Conservation (phyloP, 2,888 invertebrate genomes). For the Nomada ruficornis region DNA sequence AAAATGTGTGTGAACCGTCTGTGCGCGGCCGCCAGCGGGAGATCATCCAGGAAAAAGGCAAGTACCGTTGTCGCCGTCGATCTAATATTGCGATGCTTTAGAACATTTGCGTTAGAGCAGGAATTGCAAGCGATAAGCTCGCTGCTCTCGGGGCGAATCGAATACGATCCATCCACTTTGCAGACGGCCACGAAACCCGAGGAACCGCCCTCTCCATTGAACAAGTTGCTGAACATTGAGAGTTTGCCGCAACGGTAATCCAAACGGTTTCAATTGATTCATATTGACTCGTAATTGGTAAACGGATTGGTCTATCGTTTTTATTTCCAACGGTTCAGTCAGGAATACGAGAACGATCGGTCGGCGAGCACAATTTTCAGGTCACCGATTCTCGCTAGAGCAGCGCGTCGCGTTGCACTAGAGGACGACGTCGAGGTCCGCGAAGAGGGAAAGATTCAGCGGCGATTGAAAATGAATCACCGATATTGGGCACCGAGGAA, state of each 20-base stretch:
- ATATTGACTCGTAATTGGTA: neutral
- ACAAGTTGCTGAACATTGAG: neutral
- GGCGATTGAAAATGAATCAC: neutral
- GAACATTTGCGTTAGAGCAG: conserved; percentile 13
- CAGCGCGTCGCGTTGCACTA: conserved; percentile 25
- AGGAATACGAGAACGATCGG: neutral
- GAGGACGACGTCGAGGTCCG: conserved; percentile 9
- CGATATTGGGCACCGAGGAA: neutral
- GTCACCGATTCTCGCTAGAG: conserved; percentile 45
- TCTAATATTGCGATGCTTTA: neutral
- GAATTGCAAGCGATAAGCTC: conserved; percentile 19
- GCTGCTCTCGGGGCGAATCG: conserved; percentile 7
- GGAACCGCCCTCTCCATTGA: neutral
- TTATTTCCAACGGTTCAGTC: neutral
- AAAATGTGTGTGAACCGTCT: conserved; percentile 1
- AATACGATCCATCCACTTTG: neutral
- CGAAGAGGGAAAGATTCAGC: neutral
- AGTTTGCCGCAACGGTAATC: conserved; percentile 19
- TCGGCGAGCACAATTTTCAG: conserved; percentile 47
- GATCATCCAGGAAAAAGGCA: conserved; percentile 26
- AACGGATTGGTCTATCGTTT: too few species aligned
- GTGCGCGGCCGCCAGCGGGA: neutral
- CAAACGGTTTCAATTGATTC: too few species aligned
- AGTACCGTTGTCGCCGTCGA: neutral
- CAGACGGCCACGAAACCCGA: neutral